Evolutionary conservation across 2,888 invertebrate species (phyloP), one percentile per base, ranked within the genome.

Genomic region (Drosophila testacea): DNA sequence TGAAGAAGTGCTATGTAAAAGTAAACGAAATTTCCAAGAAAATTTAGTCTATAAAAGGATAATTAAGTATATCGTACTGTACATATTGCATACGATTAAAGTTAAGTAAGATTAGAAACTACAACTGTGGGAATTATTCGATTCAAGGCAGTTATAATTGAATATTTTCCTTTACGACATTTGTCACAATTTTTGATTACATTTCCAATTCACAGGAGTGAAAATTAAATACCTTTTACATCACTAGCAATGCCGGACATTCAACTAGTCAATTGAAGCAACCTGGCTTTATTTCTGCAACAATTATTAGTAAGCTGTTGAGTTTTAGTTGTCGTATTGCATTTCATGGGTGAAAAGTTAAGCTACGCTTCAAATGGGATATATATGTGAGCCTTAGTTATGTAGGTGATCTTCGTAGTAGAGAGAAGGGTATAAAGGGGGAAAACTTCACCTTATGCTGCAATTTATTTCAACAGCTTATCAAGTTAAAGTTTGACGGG

Each of bases 401-500:
- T 62, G 42, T 74, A 30, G 52, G 39, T 66, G 70, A 74, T 57
- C 73, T 69, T 69, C 38, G 28, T 7, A 10, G 9, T 4, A n/a
- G 22, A 4, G n/a, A 4, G 28, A 13, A 13, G 51, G 28, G 28
- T 0, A 9, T 16, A 16, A 16, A 16, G 6, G 6, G 22, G 57
- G 34, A 41, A 11, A 62, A 64, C 46, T 73, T 63, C 59, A 66
- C 66, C 70, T 69, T 68, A 30, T 44, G 48, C 54, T 67, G 69
- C 83, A 72, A 79, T 83, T 79, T 82, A 88, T 85, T 82, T 82
- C 62, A 69, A 70, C 69, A 83, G 83, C 81, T 83, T 83, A 88
- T 83, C 83, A 88, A 88, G 81, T 88, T 86, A 78, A 85, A 83
- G 81, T 83, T 86, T 76, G 68, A 68, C 59, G 75, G 73, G 66